Evolutionary conservation across 1,140 invertebrate species (phyloP).

Genomic region (Chironomus striatipennis): DNA sequence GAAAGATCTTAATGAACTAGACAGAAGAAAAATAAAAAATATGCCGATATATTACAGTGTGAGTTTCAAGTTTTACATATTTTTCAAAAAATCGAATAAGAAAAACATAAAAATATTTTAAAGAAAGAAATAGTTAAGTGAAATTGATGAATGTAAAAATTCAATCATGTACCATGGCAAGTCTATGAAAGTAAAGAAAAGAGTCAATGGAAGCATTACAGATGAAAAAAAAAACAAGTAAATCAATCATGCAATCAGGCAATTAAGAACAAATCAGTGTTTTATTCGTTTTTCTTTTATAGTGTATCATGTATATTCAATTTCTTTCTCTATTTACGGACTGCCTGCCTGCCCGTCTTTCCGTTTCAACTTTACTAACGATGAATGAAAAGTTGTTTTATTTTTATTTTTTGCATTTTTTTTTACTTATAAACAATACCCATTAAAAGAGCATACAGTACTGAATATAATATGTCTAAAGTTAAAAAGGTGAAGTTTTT

Average conservation of each 20-base stretch:
- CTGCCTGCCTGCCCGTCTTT: neutral
- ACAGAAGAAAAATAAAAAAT: neutral
- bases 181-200: constrained; percentile 6
- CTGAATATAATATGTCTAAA: no score
- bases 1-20: constrained; percentile 5
- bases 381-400: neutral
- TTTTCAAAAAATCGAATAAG: neutral
- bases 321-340: neutral
- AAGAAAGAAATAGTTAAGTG: neutral
- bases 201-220: neutral
- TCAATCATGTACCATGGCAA: constrained; percentile 1
- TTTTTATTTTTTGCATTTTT: no score
- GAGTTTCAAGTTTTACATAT: neutral
- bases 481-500: no score
- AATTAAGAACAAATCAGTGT: constrained; percentile 23
- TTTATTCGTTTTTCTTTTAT: neutral
- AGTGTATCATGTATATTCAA: constrained; percentile 20
- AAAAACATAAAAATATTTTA: neutral
- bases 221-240: constrained; percentile 1
- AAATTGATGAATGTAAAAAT: constrained; percentile 10
- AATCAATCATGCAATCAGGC: constrained; percentile 23
- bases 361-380: neutral
- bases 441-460: no score
- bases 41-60: constrained; percentile 6
- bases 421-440: no score